A percentile compares a stretch with the other conserved stretches of the same genome.
phyloP scores from a whole-genome alignment of 2,797 vertebrate species.

The Bryconaethiops microstoma region DNA sequence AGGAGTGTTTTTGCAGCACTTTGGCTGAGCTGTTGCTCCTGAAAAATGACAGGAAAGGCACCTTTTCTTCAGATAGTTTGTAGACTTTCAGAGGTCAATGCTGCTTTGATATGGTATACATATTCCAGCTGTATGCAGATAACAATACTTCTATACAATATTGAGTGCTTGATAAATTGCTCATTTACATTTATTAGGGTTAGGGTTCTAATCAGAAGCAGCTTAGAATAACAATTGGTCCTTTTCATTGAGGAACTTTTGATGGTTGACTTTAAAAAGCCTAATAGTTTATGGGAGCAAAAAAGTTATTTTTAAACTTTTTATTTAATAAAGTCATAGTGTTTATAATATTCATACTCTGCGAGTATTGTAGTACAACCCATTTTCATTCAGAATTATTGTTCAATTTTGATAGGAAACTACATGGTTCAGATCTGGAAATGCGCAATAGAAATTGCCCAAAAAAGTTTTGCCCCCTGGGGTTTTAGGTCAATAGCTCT shows the following conservation, averaged over 20 bases:
- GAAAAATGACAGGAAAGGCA: conserved; percentile 53
- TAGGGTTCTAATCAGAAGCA: too few relatives aligned
- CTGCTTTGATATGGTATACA: conserved; percentile 6
- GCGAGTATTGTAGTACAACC: too few relatives aligned
- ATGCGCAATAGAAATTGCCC: too few relatives aligned
- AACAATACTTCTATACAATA: background rate
- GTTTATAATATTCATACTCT: too few relatives aligned
- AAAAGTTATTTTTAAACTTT: background rate
- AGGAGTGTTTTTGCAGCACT: conserved; percentile 54
- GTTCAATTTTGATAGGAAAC: background rate
- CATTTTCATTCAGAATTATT: background rate
- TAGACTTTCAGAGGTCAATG: background rate
- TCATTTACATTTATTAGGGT: background rate
- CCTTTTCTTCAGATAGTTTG: conserved; percentile 64
- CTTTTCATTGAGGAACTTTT: background rate
- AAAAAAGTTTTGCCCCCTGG: too few relatives aligned
- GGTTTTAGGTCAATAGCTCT: background rate
- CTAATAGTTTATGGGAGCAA: background rate
- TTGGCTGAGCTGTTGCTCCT: conserved; percentile 41
- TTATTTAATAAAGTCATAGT: too few relatives aligned
- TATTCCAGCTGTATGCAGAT: background rate
- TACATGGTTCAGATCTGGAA: too few relatives aligned
- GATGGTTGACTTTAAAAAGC: background rate
- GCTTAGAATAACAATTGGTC: background rate
- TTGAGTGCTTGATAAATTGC: conserved; percentile 6